These are phyloP conservation scores for Silurus glanis DNA, from an alignment of 2,113 vertebrate genomes.

Conservation along the genomic window DNA sequence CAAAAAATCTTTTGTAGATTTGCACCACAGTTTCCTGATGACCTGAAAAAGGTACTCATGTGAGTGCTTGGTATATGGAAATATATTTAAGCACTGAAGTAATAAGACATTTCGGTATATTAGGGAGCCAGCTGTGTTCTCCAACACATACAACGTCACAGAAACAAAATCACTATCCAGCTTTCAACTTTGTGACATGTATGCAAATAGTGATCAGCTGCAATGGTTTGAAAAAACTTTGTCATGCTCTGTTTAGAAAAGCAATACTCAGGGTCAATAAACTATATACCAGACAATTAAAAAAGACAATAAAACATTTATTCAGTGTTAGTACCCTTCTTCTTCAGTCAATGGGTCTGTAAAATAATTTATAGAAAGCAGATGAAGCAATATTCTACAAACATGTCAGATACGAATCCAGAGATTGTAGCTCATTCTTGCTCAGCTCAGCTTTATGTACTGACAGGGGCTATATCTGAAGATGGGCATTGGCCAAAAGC, in stretches of 20 bases:
- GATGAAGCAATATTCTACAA: not conserved
- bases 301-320: not conserved
- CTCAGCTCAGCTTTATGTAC: not conserved
- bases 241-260: not conserved
- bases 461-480: not conserved
- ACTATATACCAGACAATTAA: not conserved
- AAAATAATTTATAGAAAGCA: constrained; percentile 5
- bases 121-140: not conserved
- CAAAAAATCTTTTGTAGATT: not conserved
- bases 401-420: not conserved
- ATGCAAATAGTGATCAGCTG: not conserved
- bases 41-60: not conserved
- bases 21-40: not conserved
- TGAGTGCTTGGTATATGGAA: not conserved
- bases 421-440: not conserved
- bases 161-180: not conserved
- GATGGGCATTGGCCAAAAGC: constrained; percentile 5
- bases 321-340: not conserved
- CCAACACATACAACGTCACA: not conserved
- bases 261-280: not conserved
- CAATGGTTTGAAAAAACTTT: not conserved
- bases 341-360: not conserved
- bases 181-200: not conserved
- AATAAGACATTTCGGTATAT: too few relatives aligned
- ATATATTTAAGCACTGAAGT: too few relatives aligned